Evolutionary conservation across 2,113 vertebrate species (phyloP), one percentile per base, ranked within the genome.

Genomic region (Callocephalon fimbriatum): DNA sequence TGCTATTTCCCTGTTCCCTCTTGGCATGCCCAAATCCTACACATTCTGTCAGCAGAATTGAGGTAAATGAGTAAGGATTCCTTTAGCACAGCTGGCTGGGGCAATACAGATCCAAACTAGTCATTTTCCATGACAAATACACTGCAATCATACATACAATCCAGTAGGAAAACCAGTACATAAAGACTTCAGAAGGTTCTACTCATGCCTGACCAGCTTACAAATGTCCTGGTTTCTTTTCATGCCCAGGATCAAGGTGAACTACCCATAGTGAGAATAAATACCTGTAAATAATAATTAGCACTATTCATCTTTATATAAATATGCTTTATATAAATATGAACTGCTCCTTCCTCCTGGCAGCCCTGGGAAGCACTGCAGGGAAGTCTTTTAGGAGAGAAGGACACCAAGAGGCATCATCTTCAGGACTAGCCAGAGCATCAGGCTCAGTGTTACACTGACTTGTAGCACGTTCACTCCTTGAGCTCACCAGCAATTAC

Each of bases 251-350:
- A 95, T 95, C 88, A 95, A 96, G 93, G 90, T 70, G 72, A 89
- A 68, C 32, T 51, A 72, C 89, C 71, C 2, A 0, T 21, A 82
- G 67, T 15, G 82, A 85, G 85, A 77, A 88, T 17, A 59, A 93
- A 79, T 27, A 67, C 35, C 81, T 67, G 77, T 77, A 95, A 88
- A 92, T 88, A 94, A 83, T 92, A 96, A 96, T 96, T 95, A 96
- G 63, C 71, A 73, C 71, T 32, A 76, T 17, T 74, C 90, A 93
- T 50, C 93, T 95, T 93, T 94, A 91, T 38, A 38, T 38, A 38
- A 38, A 38, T 38, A 96, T 97, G 95, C 66, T 66, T 76, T 86
- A 94, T 44, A 94, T 67, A 90, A 72, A 80, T 70, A 93, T 63
- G 45, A 94, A 65, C 59, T 65, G 63, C 74, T 92, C 62, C 6